Evolutionary conservation across 2,888 invertebrate genomes (phyloP).

Genomic region (Galerucella calmariensis): DNA sequence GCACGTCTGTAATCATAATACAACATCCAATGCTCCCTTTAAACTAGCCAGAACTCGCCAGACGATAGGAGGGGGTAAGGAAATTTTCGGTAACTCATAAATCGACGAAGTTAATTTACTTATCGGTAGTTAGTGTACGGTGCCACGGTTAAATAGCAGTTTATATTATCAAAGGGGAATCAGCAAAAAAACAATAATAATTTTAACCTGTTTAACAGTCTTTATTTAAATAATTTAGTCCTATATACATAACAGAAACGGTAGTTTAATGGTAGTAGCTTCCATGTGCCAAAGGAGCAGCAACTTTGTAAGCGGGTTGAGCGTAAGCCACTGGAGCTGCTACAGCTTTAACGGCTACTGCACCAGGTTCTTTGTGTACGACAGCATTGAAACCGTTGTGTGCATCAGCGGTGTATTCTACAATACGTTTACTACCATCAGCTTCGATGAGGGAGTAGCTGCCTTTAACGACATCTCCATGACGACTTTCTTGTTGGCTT

Average conservation of each 20-base stretch:
- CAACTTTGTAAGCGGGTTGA: slow-evolving; percentile 35
- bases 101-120: no score
- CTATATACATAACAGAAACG: slow-evolving; percentile 1
- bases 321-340: slow-evolving; percentile 23
- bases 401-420: slow-evolving; percentile 67
- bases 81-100: no score
- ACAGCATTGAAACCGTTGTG: slow-evolving; percentile 69
- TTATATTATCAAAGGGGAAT: background rate
- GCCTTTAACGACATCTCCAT: slow-evolving; percentile 66
- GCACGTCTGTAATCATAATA: no score
- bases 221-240: slow-evolving; percentile 16
- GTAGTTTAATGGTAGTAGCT: slow-evolving; percentile 6
- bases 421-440: slow-evolving; percentile 67
- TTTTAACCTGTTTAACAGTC: background rate
- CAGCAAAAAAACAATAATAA: no score
- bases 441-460: slow-evolving; percentile 68
- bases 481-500: slow-evolving; percentile 72
- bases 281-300: slow-evolving; percentile 8
- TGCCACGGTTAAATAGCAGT: no score
- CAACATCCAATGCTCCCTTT: no score
- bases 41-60: no score
- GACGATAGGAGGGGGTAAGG: no score
- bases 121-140: no score
- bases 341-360: slow-evolving; percentile 49
- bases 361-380: slow-evolving; percentile 63